These are phyloP conservation scores for Sigmodon hispidus DNA, from an alignment of 2,113 vertebrate species.

Conservation along the genomic window DNA sequence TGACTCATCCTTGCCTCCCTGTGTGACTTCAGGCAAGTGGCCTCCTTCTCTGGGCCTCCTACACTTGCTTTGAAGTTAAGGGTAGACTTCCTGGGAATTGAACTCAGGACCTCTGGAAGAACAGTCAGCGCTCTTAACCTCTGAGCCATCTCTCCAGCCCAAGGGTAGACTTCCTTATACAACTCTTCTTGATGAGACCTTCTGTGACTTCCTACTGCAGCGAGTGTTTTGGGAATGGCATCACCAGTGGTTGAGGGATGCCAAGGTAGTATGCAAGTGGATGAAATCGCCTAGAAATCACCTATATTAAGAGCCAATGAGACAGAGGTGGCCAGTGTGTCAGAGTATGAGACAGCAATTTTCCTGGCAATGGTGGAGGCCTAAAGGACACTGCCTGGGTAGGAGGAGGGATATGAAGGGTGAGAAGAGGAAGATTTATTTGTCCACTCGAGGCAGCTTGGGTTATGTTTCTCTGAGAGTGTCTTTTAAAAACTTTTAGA, in stretches of 20 bases:
- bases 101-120: no score
- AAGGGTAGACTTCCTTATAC: background rate
- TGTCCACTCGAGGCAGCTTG: background rate
- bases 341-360: background rate
- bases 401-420: background rate
- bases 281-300: background rate
- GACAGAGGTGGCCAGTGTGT: background rate
- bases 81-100: no score
- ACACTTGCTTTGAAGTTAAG: background rate
- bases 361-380: background rate
- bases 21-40: background rate
- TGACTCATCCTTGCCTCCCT: background rate
- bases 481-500: background rate
- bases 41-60: background rate
- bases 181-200: background rate
- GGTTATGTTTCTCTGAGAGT: background rate
- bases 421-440: background rate
- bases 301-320: background rate
- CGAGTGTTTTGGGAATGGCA: slow-evolving; percentile 21
- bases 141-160: no score
- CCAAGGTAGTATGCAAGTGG: fast-evolving
- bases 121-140: no score
- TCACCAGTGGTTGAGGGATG: background rate
- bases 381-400: background rate
- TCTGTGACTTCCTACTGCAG: background rate